These are phyloP conservation scores for Sorex maritimensis DNA, from an alignment of 2,797 vertebrate species.

Conservation along the genomic window DNA sequence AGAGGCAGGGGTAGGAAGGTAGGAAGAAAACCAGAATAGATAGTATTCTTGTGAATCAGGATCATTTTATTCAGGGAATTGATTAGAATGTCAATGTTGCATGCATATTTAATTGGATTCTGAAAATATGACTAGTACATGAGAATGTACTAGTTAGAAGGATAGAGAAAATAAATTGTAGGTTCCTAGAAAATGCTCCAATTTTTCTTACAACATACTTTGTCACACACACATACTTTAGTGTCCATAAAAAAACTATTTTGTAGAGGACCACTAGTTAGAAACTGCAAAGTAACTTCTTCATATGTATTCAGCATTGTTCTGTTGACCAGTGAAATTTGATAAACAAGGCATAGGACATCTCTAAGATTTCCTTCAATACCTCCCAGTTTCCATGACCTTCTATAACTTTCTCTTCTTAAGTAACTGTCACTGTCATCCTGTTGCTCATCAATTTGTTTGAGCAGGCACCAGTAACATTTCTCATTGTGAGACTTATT, in stretches of 20 bases:
- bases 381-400: background rate
- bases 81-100: background rate
- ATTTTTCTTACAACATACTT: background rate
- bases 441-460: too few species aligned
- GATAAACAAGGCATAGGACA: background rate
- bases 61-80: background rate
- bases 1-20: background rate
- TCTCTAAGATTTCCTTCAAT: background rate
- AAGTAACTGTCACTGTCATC: background rate
- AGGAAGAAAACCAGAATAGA: background rate
- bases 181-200: background rate
- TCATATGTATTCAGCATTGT: background rate
- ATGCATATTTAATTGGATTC: constrained; percentile 22
- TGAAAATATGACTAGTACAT: background rate
- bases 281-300: background rate
- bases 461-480: too few species aligned
- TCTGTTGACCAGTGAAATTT: background rate
- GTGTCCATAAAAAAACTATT: background rate
- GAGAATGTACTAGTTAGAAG: background rate
- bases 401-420: too few species aligned
- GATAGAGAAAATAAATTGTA: background rate
- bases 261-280: background rate
- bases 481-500: too few species aligned
- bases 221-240: background rate
- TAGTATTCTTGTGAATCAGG: background rate